Base-by-base conservation (phyloP, 2,113 vertebrate genomes). In the Leuciscus idus region DNA sequence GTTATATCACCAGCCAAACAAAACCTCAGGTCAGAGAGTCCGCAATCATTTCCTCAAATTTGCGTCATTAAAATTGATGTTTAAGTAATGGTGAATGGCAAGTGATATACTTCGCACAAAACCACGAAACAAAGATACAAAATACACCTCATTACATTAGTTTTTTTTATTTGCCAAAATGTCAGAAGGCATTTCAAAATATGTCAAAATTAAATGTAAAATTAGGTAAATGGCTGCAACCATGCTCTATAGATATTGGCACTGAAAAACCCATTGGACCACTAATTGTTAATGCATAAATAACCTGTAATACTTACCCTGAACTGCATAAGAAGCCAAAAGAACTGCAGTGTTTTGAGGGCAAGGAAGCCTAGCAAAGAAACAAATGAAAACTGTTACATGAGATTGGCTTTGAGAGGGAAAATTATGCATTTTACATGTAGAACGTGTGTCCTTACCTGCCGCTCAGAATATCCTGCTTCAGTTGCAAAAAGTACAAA, bases 401-500 rank as follows among this genome's bases (percentile, higher is more conserved):
- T 8, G 12, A 48, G 5, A 26, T 48, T 26, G 5, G 6, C 23
- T 75, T 74, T 74, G 2, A 2, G 36, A 72, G 10, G 19, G 23
- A 43, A 73, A 43, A 12, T 43, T n/a, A 11, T 4, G 0, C 11
- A 11, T 43, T 73, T 39, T 73, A 73, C 7, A 70, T 13, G n/a
- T 26, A 26, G 11, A 73, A 73, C 30, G 9, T 23, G 7, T 43
- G 0, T 43, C 26, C 50, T 94, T 90, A 99, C 98, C 98, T 98
- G 94, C 97, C 98, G 92, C 94, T 97, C 88, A 98, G 93, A 93
- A 99, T 94, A 92, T 99, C 98, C 95, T 99, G 98, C 87, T 98
- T 99, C 92, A 99, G 96, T 94, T 99, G 98, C 91, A 99, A 95
- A 94, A 97, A 99, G 94, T 97, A 99, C 90, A 98, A 97, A 95